Evolutionary conservation across 2,113 vertebrate genomes (phyloP).

Genomic region (Serinus canaria): DNA sequence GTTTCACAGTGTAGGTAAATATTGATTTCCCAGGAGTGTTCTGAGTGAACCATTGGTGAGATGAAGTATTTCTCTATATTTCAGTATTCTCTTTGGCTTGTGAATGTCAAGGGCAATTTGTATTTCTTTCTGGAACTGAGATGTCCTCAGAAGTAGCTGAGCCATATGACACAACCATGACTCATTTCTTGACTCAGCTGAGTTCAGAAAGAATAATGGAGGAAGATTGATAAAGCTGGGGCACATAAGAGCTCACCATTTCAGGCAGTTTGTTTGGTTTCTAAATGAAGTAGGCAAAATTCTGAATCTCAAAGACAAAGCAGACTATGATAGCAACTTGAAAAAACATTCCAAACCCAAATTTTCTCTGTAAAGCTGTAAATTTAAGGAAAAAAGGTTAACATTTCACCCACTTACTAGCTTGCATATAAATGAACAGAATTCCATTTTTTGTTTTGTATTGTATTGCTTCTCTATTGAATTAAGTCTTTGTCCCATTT

Average conservation of each 20-base stretch:
- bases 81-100: neutral
- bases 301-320: slow-evolving; percentile 30
- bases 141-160: neutral
- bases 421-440: slow-evolving; percentile 54
- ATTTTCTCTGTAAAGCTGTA: slow-evolving; percentile 6
- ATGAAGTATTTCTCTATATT: neutral
- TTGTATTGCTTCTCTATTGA: slow-evolving; percentile 65
- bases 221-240: neutral
- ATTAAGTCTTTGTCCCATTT: slow-evolving; percentile 66
- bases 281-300: slow-evolving; percentile 26
- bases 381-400: slow-evolving; percentile 39
- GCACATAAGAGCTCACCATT: neutral
- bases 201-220: slow-evolving; percentile 19
- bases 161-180: slow-evolving; percentile 14
- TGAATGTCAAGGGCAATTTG: neutral
- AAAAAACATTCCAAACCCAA: slow-evolving; percentile 20
- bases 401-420: slow-evolving; percentile 57
- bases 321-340: slow-evolving; percentile 9
- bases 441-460: slow-evolving; percentile 48
- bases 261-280: neutral
- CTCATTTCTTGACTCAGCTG: slow-evolving; percentile 32
- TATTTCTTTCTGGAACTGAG: neutral
- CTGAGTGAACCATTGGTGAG: neutral
- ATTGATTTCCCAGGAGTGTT: neutral
- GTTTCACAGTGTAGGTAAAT: neutral